Conservation (phyloP, 2,113 vertebrate species). For the Atherinomorus stipes region DNA sequence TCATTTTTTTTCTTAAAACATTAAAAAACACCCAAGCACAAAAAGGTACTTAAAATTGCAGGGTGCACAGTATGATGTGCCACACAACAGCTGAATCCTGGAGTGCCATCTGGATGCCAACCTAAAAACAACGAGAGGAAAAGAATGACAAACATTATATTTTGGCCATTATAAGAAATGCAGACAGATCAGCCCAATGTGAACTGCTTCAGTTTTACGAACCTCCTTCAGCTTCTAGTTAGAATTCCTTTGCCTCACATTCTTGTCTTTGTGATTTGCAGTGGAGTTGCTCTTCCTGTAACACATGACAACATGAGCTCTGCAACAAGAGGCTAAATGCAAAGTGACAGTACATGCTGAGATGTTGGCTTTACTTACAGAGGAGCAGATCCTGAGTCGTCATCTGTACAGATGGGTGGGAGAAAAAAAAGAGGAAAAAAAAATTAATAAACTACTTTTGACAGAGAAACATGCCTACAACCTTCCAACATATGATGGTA, state of each 20-base stretch:
- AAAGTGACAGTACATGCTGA: not conserved
- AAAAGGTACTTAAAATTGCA: constrained; percentile 65
- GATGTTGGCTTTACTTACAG: constrained; percentile 86
- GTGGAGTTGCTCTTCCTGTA: constrained; percentile 91
- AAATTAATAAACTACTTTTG: constrained; percentile 1
- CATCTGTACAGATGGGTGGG: constrained; percentile 82
- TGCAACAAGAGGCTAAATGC: not conserved
- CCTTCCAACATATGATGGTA: constrained; percentile 16
- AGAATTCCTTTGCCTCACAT: constrained; percentile 92
- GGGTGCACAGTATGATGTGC: constrained; percentile 72
- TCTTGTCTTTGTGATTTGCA: constrained; percentile 92
- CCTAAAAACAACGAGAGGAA: constrained; percentile 3
- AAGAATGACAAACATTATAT: not conserved
- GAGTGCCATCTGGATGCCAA: constrained; percentile 58
- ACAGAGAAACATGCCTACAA: constrained; percentile 27
- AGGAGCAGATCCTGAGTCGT: constrained; percentile 92
- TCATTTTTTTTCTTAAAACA: constrained; percentile 65
- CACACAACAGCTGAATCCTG: constrained; percentile 58
- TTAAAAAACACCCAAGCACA: constrained; percentile 74
- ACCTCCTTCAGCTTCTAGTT: constrained; percentile 83
- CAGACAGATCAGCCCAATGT: not conserved
- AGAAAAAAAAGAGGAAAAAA: not conserved
- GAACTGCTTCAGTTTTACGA: not conserved
- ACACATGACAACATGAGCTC: constrained; percentile 9
- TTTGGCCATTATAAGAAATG: too few relatives aligned